Percentiles rank a stretch among this genome's conserved stretches.
Evolutionary conservation across 1,140 invertebrate species (phyloP).

Genomic region (Diabrotica virgifera): DNA sequence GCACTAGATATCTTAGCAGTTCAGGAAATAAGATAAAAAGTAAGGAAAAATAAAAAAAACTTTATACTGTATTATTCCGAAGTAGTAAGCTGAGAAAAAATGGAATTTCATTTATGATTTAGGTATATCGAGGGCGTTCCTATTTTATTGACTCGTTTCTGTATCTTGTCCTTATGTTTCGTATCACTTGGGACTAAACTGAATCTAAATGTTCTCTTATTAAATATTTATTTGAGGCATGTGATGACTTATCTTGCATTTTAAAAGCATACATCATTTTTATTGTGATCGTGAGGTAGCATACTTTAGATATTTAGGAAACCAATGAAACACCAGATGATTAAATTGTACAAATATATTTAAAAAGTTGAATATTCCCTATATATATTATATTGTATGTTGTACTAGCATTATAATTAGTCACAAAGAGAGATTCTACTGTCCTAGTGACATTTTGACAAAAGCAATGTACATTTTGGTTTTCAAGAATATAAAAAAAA

Average conservation of each 20-base stretch:
- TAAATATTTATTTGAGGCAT: conserved; percentile 9
- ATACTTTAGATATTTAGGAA: conserved; percentile 27
- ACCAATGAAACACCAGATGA: conserved; percentile 41
- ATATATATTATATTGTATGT: conserved; percentile 43
- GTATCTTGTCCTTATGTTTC: no score
- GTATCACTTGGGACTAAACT: no score
- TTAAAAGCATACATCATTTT: conserved; percentile 25
- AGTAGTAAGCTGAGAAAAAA: no score
- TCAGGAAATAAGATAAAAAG: no score
- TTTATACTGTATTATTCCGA: no score
- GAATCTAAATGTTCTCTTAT: conserved; percentile 2
- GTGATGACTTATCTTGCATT: background rate
- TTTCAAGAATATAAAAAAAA: no score
- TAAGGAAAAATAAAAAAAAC: no score
- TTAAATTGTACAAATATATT: conserved; percentile 46
- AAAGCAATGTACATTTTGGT: no score
- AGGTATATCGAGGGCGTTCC: no score
- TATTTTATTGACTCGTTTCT: no score
- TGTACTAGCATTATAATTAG: conserved; percentile 28
- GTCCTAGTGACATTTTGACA: background rate
- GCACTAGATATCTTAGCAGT: no score
- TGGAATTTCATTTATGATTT: no score
- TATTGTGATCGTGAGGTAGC: conserved; percentile 39
- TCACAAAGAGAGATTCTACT: background rate
- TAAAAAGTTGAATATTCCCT: conserved; percentile 38